Evolutionary conservation across 2,113 vertebrate species (phyloP), one percentile per base, ranked within the genome.

Genomic region (Pelobates fuscus): DNA sequence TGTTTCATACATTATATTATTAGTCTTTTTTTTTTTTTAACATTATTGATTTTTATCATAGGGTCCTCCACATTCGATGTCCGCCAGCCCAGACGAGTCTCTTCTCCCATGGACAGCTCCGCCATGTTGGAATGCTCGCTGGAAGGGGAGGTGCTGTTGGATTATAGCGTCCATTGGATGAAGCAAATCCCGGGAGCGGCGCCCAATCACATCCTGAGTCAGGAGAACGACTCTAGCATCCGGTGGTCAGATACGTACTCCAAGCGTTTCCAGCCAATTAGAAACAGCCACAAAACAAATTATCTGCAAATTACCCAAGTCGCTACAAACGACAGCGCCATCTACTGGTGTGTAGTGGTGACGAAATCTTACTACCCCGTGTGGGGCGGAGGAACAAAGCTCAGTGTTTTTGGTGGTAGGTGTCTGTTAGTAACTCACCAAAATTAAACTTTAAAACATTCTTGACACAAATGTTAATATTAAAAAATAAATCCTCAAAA

Each of bases 351-450:
- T 44, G 0, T 78, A 14, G 20, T 61, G 3, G 57, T 30, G 6
- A 23, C 1, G 8, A 15, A 78, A n/a, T 17, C 7, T 10, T 57
- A 43, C 41, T 8, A 23, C 27, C 68, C 14, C 5, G 67, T 71
- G 3, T 80, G 76, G 64, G 79, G 77, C 23, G 27, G 37, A 1
- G 79, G 79, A 30, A 80, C 67, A 1, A 27, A 15, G 30, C 67
- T 78, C 44, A 76, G 23, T 23, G 14, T 80, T 30, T 78, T 18
- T 41, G 77, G 79, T 12, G 79, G 79, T 80, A 26, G 32, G 75
- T 69, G 5, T 37, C 32, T 10, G 32, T 5, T 10, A 37, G n/a
- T n/a, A n/a, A n/a, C n/a, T n/a, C n/a, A n/a, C n/a, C 32, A 37
- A 10, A 37, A 37, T 37, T 6, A 37, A 37, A 6, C 32, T 6